These are phyloP conservation scores for Enteromius treurensis DNA, from an alignment of 2,797 vertebrate species.

Conservation along the genomic window DNA sequence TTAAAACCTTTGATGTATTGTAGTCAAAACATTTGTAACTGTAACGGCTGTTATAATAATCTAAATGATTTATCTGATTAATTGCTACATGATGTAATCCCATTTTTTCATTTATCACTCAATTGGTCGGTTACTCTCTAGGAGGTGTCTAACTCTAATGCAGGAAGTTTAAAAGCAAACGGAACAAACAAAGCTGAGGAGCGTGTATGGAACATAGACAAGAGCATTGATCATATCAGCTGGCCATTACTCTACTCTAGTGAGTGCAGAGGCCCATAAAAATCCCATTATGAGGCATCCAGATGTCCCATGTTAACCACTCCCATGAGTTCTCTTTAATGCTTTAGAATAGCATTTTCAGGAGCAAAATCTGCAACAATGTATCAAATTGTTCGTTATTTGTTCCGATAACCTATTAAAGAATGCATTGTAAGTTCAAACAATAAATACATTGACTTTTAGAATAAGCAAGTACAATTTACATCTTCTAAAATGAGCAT, in stretches of 20 bases:
- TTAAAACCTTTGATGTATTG: neutral
- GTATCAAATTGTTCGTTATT: neutral
- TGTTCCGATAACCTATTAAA: neutral
- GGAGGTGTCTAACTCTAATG: slow-evolving; percentile 6
- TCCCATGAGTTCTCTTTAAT: slow-evolving; percentile 30
- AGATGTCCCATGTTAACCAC: slow-evolving; percentile 36
- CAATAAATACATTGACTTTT: neutral
- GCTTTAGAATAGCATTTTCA: slow-evolving; percentile 27
- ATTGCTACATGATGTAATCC: slow-evolving; percentile 2
- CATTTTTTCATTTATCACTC: neutral
- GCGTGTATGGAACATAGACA: neutral
- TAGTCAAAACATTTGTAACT: neutral
- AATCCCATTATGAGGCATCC: slow-evolving; percentile 49
- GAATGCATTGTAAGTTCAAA: neutral
- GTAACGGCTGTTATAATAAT: neutral
- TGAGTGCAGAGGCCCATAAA: slow-evolving; percentile 45
- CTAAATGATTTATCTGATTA: slow-evolving; percentile 10
- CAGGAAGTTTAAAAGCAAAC: slow-evolving; percentile 27
- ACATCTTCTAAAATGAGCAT: neutral
- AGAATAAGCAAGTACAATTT: neutral
- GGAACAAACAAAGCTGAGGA: slow-evolving; percentile 28
- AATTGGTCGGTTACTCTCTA: neutral
- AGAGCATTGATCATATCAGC: slow-evolving; percentile 35
- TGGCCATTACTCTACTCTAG: slow-evolving; percentile 11
- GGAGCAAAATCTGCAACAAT: neutral